Conservation (phyloP, 2,797 vertebrate species). For the Sebastiscus tertius region DNA sequence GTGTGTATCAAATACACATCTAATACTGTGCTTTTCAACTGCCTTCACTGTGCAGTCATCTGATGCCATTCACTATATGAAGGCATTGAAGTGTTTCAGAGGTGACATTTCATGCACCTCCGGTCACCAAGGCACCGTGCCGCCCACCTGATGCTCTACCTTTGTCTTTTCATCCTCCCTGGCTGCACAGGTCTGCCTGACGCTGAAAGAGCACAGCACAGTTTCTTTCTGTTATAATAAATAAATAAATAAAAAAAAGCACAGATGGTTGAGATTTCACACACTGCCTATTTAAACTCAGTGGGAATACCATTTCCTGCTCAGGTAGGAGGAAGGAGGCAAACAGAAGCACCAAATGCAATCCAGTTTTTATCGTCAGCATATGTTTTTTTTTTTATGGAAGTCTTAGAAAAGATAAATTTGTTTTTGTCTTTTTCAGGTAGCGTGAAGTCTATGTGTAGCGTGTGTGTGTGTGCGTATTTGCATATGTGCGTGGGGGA, state of each 20-base stretch:
- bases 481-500: background rate
- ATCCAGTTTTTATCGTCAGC: background rate
- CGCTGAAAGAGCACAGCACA: slow-evolving; percentile 8
- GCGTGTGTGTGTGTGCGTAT: background rate
- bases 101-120: slow-evolving; percentile 24
- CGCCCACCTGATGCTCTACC: slow-evolving; percentile 31
- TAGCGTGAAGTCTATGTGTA: background rate
- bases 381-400: background rate
- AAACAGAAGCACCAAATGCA: slow-evolving; percentile 25
- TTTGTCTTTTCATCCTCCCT: slow-evolving; percentile 22
- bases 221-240: slow-evolving; percentile 16
- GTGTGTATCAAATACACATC: background rate
- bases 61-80: background rate
- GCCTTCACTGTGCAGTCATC: background rate
- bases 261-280: slow-evolving; percentile 48
- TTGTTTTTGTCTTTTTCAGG: background rate
- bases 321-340: background rate
- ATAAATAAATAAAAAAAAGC: background rate
- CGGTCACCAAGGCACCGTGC: background rate
- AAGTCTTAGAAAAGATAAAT: background rate
- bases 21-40: background rate
- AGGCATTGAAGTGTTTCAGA: slow-evolving; percentile 6
- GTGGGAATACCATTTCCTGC: slow-evolving; percentile 31
- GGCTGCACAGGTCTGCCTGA: slow-evolving; percentile 1
- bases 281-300: slow-evolving; percentile 37